Percentiles rank a stretch among this genome's conserved stretches.
These are phyloP conservation scores for Colostygia pectinataria DNA, from an alignment of 2,888 invertebrate species.

Conservation along the genomic window DNA sequence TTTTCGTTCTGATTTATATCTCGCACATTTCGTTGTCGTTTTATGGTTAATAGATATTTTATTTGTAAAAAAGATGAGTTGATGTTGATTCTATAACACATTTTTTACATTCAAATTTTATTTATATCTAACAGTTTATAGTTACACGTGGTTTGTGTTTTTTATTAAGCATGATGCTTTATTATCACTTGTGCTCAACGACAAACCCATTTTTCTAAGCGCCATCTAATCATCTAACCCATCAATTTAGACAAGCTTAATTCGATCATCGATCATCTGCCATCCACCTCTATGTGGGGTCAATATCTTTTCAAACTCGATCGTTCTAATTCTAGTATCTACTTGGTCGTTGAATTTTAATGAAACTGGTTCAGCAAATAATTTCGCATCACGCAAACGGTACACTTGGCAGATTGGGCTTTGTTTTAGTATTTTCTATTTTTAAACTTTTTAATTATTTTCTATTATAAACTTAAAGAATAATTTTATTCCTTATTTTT, in stretches of 20 bases:
- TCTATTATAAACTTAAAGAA: conserved; percentile 22
- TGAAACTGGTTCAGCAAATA: conserved; percentile 60
- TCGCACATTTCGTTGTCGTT: conserved; percentile 49
- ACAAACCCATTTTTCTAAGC: conserved; percentile 52
- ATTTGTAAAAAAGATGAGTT: neutral
- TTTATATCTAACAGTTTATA: too few species aligned
- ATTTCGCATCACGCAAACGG: conserved; percentile 43
- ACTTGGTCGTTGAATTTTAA: conserved; percentile 63
- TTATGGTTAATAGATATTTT: conserved; percentile 35
- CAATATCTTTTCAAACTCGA: conserved; percentile 74
- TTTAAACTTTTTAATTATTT: too few species aligned
- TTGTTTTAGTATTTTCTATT: conserved; percentile 35
- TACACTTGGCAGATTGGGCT: conserved; percentile 27
- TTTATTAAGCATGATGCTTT: neutral
- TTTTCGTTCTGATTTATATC: conserved; percentile 64
- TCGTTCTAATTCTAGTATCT: conserved; percentile 50
- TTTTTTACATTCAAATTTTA: neutral
- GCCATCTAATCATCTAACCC: conserved; percentile 67
- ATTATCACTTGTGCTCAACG: neutral
- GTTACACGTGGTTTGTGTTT: neutral
- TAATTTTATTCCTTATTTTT: conserved; percentile 28
- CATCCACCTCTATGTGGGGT: conserved; percentile 68
- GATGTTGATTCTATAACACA: neutral
- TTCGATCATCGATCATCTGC: conserved; percentile 74
- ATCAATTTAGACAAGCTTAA: conserved; percentile 64